Evolutionary conservation across 2,113 vertebrate genomes (phyloP), one percentile per base, ranked within the genome.

Genomic region (Neolamprologus devosi): DNA sequence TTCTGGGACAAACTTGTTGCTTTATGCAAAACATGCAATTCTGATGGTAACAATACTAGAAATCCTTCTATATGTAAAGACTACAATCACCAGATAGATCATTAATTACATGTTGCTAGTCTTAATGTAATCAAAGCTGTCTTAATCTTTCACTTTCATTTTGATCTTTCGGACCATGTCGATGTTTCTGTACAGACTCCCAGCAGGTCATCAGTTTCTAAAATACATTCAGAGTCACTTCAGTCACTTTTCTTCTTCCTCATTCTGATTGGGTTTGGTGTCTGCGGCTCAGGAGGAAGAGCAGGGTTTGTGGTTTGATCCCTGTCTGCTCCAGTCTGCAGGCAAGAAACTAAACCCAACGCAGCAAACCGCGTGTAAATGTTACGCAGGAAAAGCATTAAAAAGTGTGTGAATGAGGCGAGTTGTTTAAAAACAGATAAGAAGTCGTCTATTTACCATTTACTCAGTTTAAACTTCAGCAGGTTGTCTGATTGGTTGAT

Each of bases 361-460:
- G 5, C 3, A 33, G 28, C 28, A 63, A 19, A 63, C 58, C 16
- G 16, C 0, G 17, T 65, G 10, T 12, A 65, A n/a, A 65, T 63
- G 28, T 19, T 4, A 19, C 17, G 4, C 19, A 63, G 17, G 58
- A 63, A 35, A 63, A 35, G 17, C 17, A 57, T 55, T 23, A 55
- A 60, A 35, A 65, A 35, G 60, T 65, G 60, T 63, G 58, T 63
- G 58, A 63, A 2, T 3, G 58, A 63, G 17, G 17, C 1, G 30
- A 35, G 17, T 35, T 63, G 17, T 63, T 35, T 63, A 12, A 63
- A 63, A 63, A 3, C 58, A 63, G 58, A 5, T 63, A 63, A 12
- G 9, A 35, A n/a, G 0, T 63, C 2, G 0, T 63, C 9, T 63
- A 0, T 63, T 63, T 63, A n/a, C 30, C 30, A 63, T 63, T 63